phyloP scores from a whole-genome alignment of 92 coral and sea anemone species.

The Diadumene lineata region DNA sequence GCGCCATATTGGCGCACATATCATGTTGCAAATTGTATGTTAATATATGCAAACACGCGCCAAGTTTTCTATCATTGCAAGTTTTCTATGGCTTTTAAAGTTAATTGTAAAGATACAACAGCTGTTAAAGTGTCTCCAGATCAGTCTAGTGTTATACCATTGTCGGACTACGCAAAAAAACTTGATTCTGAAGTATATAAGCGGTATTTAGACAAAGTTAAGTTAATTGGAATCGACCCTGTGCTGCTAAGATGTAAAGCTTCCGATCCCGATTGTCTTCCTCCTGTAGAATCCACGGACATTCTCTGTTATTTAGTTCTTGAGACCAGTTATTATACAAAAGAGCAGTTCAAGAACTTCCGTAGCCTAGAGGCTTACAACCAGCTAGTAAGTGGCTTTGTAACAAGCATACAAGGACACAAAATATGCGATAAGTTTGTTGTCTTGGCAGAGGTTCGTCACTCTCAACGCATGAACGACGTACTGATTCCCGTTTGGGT shows the following conservation, averaged over 20 bases:
- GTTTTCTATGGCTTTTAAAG: slow-evolving; percentile 11
- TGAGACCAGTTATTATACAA: slow-evolving; percentile 40
- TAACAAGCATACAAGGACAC: slow-evolving; percentile 45
- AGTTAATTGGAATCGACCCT: slow-evolving; percentile 40
- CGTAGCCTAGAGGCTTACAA: slow-evolving; percentile 37
- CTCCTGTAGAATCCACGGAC: slow-evolving; percentile 51
- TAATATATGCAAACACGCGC: slow-evolving; percentile 3
- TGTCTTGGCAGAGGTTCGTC: slow-evolving; percentile 41
- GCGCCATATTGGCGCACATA: slow-evolving; percentile 30
- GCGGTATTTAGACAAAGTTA: slow-evolving; percentile 32
- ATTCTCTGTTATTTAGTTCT: slow-evolving; percentile 32
- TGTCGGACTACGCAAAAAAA: slow-evolving; percentile 38
- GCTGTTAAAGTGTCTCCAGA: background rate
- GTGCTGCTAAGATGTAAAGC: slow-evolving; percentile 16
- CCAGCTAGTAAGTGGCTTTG: slow-evolving; percentile 16
- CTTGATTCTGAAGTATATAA: slow-evolving; percentile 18
- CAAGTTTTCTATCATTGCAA: background rate
- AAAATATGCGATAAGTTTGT: slow-evolving; percentile 28
- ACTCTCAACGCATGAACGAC: slow-evolving; percentile 47
- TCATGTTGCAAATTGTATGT: slow-evolving; percentile 20
- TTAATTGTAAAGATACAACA: background rate
- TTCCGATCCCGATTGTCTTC: slow-evolving; percentile 34
- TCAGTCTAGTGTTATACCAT: background rate
- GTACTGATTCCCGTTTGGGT: slow-evolving; percentile 28
- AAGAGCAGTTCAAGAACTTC: slow-evolving; percentile 31